Evolutionary conservation across 2,113 vertebrate genomes (phyloP), one percentile per base, ranked within the genome.

Genomic region (Chloroceryle aenea): DNA sequence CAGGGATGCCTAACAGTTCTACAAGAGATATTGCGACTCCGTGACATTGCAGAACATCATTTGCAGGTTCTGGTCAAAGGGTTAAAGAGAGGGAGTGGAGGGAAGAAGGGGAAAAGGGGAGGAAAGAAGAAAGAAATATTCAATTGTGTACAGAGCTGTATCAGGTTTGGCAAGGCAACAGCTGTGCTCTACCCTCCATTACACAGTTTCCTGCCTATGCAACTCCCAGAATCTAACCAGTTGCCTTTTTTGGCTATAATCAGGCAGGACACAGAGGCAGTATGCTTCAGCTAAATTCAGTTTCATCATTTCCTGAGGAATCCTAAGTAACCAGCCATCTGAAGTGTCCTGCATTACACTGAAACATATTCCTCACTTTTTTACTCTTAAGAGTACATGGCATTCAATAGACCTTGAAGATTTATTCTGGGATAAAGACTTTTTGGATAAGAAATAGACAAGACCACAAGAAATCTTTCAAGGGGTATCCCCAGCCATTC

Each of bases 161-260:
- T 95, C 95, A 94, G 83, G 95, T 90, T 83, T 95, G 97, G 91
- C 81, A 86, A 80, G 67, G 76, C 81, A 83, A 64, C 94, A 97
- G 95, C 93, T 88, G 92, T 66, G 87, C 89, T 95, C 93, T 86
- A 92, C 72, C 89, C 92, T 94, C 81, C 87, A 93, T 91, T 95
- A 86, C 96, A 92, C 71, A 85, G 97, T 91, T 98, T 98, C 98
- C 98, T 98, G 97, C 42, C 89, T 95, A 84, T 97, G 85, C 93
- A 97, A 96, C 89, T 97, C 97, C 95, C 96, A 93, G 96, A 98
- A 97, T 88, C 95, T 97, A 97, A 98, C 97, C 66, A 96, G 93
- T 98, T 98, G 98, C 98, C 98, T 98, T 98, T 98, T 98, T 98
- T 98, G 98, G 98, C 98, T 94, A 98, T 97, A 97, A 98, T 96